A percentile compares a stretch with the other conserved stretches of the same genome.
These are phyloP conservation scores for Hirtodrosophila histrioides DNA, from an alignment of 2,888 invertebrate genomes.

Conservation along the genomic window DNA sequence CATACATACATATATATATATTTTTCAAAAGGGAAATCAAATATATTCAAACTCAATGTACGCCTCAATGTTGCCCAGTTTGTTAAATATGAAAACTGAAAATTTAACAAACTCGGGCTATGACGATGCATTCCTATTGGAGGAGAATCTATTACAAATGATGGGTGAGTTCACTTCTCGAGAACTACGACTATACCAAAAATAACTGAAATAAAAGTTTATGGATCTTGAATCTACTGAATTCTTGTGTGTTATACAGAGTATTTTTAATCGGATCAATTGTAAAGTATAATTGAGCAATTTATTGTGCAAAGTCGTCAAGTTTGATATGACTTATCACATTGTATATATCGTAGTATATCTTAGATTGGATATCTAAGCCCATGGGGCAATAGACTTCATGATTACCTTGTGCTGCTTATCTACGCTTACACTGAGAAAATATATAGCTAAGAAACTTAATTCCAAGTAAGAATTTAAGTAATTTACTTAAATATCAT, in stretches of 20 bases:
- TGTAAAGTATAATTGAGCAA: neutral
- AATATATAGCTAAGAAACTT: neutral
- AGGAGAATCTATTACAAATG: slow-evolving; percentile 83
- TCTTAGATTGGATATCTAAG: slow-evolving; percentile 28
- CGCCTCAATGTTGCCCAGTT: slow-evolving; percentile 74
- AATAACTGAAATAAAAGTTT: too few species aligned
- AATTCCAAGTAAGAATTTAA: too few species aligned
- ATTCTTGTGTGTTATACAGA: too few species aligned
- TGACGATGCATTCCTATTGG: slow-evolving; percentile 82
- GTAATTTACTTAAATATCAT: too few species aligned
- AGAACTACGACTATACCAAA: neutral
- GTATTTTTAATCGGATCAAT: neutral
- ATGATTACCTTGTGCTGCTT: slow-evolving; percentile 24
- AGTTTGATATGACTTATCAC: slow-evolving; percentile 15
- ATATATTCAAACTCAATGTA: slow-evolving; percentile 46
- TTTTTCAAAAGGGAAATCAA: slow-evolving; percentile 18
- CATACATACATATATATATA: neutral
- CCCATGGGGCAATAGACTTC: slow-evolving; percentile 27
- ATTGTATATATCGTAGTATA: slow-evolving; percentile 29
- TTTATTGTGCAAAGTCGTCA: slow-evolving; percentile 3
- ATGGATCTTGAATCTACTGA: too few species aligned
- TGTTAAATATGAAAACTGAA: slow-evolving; percentile 84
- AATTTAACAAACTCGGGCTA: slow-evolving; percentile 79
- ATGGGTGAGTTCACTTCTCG: slow-evolving; percentile 77
- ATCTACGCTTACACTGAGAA: slow-evolving; percentile 17